These are phyloP conservation scores for Melinopterus prodromus DNA, from an alignment of 2,888 invertebrate genomes.

Conservation along the genomic window DNA sequence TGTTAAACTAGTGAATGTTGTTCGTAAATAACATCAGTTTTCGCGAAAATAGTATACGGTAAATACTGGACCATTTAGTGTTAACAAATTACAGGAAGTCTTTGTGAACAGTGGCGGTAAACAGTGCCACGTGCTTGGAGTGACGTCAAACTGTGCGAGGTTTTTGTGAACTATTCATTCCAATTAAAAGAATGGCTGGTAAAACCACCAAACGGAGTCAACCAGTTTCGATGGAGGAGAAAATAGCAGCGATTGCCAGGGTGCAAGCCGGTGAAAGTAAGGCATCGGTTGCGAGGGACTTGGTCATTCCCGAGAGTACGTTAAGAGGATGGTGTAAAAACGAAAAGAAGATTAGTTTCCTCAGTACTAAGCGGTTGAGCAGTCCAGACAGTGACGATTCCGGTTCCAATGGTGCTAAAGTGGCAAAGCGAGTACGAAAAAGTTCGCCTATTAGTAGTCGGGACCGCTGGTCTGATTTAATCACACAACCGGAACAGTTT, in stretches of 20 bases:
- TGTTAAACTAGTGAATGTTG: not conserved
- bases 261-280: constrained; percentile 88
- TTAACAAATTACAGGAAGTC: not conserved
- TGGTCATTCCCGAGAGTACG: constrained; percentile 87
- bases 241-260: constrained; percentile 81
- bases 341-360: constrained; percentile 77
- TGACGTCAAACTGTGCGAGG: not conserved
- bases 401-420: not conserved
- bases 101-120: not conserved
- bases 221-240: constrained; percentile 61
- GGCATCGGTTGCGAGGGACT: constrained; percentile 85
- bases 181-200: not conserved
- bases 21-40: not conserved
- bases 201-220: not conserved
- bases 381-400: constrained; percentile 75
- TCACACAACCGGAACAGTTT: not conserved
- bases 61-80: not conserved
- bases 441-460: not conserved
- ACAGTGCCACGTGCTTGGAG: not conserved
- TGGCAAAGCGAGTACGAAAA: not conserved
- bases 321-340: constrained; percentile 89
- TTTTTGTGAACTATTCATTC: not conserved
- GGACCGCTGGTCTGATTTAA: not conserved
- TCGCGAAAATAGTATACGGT: not conserved
- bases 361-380: constrained; percentile 69